Evolutionary conservation across 2,113 vertebrate genomes (phyloP).

Genomic region (Psettodes erumei): DNA sequence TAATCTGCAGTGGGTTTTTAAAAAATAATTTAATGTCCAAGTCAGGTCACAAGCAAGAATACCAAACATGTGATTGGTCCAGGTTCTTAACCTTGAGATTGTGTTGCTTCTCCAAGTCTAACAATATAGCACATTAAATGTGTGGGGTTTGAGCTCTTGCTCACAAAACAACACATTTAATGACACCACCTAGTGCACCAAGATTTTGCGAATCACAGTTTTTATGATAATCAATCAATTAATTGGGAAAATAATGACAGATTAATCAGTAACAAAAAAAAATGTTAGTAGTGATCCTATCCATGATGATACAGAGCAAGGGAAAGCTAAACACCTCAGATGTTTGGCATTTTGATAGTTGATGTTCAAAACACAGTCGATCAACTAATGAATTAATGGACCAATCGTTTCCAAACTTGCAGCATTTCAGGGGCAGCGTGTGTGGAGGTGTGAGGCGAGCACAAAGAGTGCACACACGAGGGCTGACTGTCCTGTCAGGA

Average conservation of each 20-base stretch:
- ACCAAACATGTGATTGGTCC: not conserved
- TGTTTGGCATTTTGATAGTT: not conserved
- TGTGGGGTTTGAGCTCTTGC: not conserved
- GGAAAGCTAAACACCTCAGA: not conserved
- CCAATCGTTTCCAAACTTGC: not conserved
- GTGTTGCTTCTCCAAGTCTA: not conserved
- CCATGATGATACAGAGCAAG: not conserved
- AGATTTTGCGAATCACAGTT: no score
- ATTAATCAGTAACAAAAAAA: not conserved
- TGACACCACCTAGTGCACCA: not conserved
- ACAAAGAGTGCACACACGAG: not conserved
- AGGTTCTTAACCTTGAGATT: not conserved
- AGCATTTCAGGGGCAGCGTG: constrained; percentile 4
- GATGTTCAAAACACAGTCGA: not conserved
- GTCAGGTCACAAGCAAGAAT: not conserved
- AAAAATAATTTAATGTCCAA: not conserved
- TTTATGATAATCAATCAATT: no score
- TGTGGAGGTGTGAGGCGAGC: not conserved
- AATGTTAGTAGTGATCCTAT: not conserved
- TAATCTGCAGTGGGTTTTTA: not conserved
- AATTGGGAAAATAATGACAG: not conserved
- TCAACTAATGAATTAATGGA: not conserved
- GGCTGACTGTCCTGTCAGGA: constrained; percentile 28
- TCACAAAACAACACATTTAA: not conserved
- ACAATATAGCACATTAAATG: not conserved